These are phyloP conservation scores for Trachelus iudaicus DNA, from an alignment of 2,888 invertebrate genomes.

Conservation along the genomic window DNA sequence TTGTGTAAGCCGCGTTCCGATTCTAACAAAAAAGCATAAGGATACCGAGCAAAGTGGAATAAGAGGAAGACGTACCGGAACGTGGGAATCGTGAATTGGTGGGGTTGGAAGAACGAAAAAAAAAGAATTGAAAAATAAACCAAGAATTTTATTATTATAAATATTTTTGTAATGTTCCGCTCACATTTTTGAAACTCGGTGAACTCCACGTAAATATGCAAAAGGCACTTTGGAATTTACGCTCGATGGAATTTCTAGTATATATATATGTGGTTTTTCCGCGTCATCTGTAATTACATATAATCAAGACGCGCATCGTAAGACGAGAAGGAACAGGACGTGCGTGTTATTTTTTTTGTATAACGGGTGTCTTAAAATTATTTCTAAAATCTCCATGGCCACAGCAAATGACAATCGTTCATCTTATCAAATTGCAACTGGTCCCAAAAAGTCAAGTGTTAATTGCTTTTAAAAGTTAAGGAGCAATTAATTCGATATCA, in stretches of 20 bases:
- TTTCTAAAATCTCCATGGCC: neutral
- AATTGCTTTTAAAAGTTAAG: neutral
- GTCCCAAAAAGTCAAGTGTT: neutral
- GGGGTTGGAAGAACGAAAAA: neutral
- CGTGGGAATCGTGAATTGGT: neutral
- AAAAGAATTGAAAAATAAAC: neutral
- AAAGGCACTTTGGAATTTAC: constrained; percentile 19
- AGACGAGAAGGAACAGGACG: constrained; percentile 10
- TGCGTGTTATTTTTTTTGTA: neutral
- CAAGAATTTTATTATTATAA: neutral
- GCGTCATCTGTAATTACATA: constrained; percentile 28
- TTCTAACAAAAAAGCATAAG: neutral
- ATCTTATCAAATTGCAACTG: neutral
- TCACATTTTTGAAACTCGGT: neutral
- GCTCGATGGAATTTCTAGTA: constrained; percentile 12
- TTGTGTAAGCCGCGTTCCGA: neutral
- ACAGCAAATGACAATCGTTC: neutral
- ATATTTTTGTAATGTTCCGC: neutral
- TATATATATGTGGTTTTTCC: constrained; percentile 8
- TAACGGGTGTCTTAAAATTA: neutral
- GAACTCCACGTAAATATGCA: neutral
- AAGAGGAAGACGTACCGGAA: neutral
- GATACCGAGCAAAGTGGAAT: neutral
- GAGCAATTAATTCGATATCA: neutral
- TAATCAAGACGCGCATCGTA: constrained; percentile 21